phyloP scores from a whole-genome alignment of 2,113 vertebrate species.

The Ceyx margarethae region DNA sequence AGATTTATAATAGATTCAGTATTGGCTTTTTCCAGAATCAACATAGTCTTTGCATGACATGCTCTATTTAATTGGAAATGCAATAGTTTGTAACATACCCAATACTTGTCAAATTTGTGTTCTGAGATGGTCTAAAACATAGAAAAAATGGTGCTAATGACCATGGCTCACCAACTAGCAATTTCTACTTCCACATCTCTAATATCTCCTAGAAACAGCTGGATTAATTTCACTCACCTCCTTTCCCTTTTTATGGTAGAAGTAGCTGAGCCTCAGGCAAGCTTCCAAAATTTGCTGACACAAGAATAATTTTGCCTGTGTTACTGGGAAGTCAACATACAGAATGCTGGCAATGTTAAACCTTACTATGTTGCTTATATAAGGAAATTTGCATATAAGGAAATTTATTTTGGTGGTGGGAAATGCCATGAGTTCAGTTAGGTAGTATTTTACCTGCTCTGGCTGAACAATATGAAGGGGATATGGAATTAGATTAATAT shows the following conservation, averaged over 20 bases:
- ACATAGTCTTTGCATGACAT: background rate
- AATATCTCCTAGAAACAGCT: background rate
- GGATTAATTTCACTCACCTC: background rate
- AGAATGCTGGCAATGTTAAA: background rate
- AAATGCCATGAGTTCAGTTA: background rate
- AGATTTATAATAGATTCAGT: background rate
- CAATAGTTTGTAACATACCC: background rate
- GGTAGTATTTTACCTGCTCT: background rate
- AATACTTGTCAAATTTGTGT: background rate
- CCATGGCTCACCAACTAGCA: background rate
- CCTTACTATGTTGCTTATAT: background rate
- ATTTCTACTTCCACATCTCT: background rate
- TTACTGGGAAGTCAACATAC: background rate
- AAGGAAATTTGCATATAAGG: background rate
- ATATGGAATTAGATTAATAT: background rate
- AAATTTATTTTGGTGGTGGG: background rate
- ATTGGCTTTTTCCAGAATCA: background rate
- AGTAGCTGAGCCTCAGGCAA: background rate
- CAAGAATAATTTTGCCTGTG: background rate
- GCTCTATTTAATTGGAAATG: background rate
- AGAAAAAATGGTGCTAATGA: background rate
- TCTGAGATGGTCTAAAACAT: background rate
- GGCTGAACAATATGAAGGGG: background rate
- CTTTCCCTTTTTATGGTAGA: background rate
- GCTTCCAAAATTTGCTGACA: background rate